These are phyloP conservation scores for Polyploca ridens DNA, from an alignment of 2,888 invertebrate genomes.

Conservation along the genomic window DNA sequence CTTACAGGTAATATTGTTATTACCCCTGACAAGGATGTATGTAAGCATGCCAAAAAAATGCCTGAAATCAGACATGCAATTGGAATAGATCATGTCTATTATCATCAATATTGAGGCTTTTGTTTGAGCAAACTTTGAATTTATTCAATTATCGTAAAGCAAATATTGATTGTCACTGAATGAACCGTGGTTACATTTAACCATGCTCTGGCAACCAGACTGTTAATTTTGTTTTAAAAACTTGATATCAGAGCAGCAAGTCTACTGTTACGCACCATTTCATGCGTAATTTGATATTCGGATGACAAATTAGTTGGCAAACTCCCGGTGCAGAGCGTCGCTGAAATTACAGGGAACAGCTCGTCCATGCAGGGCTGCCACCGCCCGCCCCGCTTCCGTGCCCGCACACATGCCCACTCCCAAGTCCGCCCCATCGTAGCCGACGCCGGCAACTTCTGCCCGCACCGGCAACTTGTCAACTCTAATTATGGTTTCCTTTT, in stretches of 20 bases:
- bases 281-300: constrained; percentile 82
- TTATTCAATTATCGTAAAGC: too few relatives aligned
- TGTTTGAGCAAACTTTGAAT: too few relatives aligned
- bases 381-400: constrained; percentile 21
- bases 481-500: constrained; percentile 73
- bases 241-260: constrained; percentile 62
- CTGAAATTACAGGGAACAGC: constrained; percentile 75
- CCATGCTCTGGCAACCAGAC: constrained; percentile 58
- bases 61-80: too few relatives aligned
- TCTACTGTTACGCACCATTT: constrained; percentile 79
- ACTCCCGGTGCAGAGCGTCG: constrained; percentile 58
- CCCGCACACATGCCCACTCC: constrained; percentile 10
- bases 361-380: constrained; percentile 24
- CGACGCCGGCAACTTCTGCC: constrained; percentile 28
- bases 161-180: too few relatives aligned
- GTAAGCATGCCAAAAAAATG: too few relatives aligned
- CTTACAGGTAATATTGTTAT: too few relatives aligned
- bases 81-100: too few relatives aligned
- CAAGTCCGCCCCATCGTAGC: constrained; percentile 25
- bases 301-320: constrained; percentile 81
- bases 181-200: constrained; percentile 60
- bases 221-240: constrained; percentile 77
- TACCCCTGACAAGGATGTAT: too few relatives aligned
- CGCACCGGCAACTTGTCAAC: constrained; percentile 54
- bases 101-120: too few relatives aligned